Conservation (phyloP, 2,888 invertebrate species). For the Drosophila emarginata region DNA sequence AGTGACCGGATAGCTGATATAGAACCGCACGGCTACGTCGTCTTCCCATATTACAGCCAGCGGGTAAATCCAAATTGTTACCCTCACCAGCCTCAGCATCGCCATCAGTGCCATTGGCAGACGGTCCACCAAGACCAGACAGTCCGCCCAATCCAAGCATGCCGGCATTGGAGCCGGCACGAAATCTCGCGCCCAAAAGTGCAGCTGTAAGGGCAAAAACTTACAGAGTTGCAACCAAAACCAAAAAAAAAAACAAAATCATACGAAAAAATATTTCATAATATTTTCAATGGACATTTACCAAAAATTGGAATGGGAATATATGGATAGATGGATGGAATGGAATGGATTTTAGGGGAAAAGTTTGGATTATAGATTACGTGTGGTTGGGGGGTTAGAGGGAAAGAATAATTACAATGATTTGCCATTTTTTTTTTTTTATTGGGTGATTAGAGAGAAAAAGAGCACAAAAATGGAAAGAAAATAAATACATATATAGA, state of each 20-base stretch:
- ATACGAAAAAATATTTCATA: not conserved
- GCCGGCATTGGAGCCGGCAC: constrained; percentile 89
- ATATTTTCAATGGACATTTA: constrained; percentile 1
- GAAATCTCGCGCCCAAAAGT: constrained; percentile 90
- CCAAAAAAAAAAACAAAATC: constrained; percentile 30
- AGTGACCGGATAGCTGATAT: constrained; percentile 97
- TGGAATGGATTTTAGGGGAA: not conserved
- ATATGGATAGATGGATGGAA: too few relatives aligned
- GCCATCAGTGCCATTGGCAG: constrained; percentile 49
- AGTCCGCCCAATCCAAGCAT: constrained; percentile 85
- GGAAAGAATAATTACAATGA: constrained; percentile 5
- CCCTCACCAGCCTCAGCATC: constrained; percentile 88
- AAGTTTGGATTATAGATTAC: not conserved
- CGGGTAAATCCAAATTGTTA: constrained; percentile 89
- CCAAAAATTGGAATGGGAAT: not conserved
- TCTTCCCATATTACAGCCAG: constrained; percentile 94
- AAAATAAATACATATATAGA: constrained; percentile 6
- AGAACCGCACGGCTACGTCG: constrained; percentile 96
- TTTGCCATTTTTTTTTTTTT: constrained; percentile 22
- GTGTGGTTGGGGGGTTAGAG: not conserved
- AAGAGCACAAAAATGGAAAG: constrained; percentile 15
- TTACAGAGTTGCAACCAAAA: constrained; percentile 75
- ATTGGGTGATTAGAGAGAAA: constrained; percentile 13
- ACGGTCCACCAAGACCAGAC: constrained; percentile 70
- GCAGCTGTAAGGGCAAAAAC: constrained; percentile 86